Base-by-base conservation (phyloP, 1,140 invertebrate species). In the Teleogryllus occipitalis region DNA sequence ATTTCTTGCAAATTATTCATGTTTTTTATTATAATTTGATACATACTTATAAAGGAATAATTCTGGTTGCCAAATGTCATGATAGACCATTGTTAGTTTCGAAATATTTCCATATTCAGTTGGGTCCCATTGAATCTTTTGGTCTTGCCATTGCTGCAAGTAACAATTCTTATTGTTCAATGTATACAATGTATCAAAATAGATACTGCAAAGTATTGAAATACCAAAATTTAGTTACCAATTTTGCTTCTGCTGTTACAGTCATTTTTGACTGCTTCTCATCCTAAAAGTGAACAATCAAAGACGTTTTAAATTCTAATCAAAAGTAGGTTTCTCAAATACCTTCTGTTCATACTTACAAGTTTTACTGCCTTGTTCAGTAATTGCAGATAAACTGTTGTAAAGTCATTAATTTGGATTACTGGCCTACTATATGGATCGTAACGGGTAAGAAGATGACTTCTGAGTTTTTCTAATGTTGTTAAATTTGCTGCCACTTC, bases 61-160 rank as follows among this genome's bases (percentile, higher is more conserved):
- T 77, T 86, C 84, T 3, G 87, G 87, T 48, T 80, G 83, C 87
- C 87, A 87, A 39, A 87, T 82, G 82, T 88, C 85, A 74, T 82
- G 81, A 48, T 82, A 80, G 54, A 79, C 81, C 8, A 87, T 82
- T 49, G 84, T 81, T 4, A 87, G 75, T 27, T 74, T 74, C n/a
- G 83, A 81, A 10, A 87, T 82, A 75, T 84, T 84, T 27, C 82
- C 82, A 81, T 85, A 87, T 8, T 84, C 78, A 8, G 76, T 76
- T 10, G 85, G 82, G 81, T 86, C 80, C 87, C 87, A 87, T 39
- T 78, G 74, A 6, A 87, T 81, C 82, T 84, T 86, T 65, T 84
- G 81, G 82, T 87, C 86, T 12, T 75, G 80, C 87, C 87, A 88
- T 46, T 80, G 80, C 87, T 87, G 79, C 77, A 83, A 83, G 78